phyloP scores from a whole-genome alignment of 2,797 vertebrate genomes.

The Spheniscus humboldti region DNA sequence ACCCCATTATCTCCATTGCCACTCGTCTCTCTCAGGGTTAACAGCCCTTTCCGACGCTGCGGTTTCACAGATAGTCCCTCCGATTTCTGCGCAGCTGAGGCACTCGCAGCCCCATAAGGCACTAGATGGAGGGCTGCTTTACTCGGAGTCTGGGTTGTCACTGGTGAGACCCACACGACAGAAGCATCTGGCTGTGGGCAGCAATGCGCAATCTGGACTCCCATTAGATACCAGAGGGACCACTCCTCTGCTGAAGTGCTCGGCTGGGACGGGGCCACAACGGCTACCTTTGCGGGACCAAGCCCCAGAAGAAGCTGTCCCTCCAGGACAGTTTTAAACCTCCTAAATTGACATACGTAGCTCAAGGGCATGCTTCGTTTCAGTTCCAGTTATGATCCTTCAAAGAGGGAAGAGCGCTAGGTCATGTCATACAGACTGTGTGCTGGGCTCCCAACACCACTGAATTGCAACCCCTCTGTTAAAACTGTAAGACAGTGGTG shows the following conservation, averaged over 20 bases:
- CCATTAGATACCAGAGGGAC: background rate
- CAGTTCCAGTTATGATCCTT: background rate
- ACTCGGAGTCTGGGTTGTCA: background rate
- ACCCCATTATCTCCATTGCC: no score
- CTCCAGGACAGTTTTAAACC: background rate
- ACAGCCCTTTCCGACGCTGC: fast-evolving
- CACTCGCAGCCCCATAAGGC: fast-evolving
- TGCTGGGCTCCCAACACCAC: background rate
- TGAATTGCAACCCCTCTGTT: background rate
- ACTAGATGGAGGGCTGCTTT: background rate
- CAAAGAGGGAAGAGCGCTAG: background rate
- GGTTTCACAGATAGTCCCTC: background rate
- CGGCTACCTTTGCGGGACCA: background rate
- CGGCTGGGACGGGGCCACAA: background rate
- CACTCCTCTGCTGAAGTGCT: background rate
- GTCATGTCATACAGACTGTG: background rate
- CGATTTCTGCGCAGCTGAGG: background rate
- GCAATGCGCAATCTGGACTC: background rate
- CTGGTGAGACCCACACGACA: background rate
- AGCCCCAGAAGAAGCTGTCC: background rate
- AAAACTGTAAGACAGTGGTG: background rate
- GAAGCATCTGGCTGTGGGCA: background rate
- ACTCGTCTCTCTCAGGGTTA: background rate
- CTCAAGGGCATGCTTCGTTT: background rate
- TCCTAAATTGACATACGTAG: background rate